A percentile compares a stretch with the other conserved stretches of the same genome.
Conservation (phyloP, 2,888 invertebrate species). For the Nemapogon koenigi region DNA sequence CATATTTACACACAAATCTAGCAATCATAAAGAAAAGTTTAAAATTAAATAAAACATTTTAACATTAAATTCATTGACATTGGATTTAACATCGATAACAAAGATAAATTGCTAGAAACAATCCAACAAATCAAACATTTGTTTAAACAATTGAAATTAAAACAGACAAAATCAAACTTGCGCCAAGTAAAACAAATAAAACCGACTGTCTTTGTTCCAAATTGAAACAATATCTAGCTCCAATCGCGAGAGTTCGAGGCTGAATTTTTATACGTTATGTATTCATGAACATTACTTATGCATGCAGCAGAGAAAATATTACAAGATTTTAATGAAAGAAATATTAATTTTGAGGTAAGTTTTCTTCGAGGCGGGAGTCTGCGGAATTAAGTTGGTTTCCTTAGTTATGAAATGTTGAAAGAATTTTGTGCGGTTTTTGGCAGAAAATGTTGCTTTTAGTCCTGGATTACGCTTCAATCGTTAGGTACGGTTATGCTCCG, state of each 20-base stretch:
- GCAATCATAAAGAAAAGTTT: too few relatives aligned
- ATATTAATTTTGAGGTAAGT: conserved; percentile 64
- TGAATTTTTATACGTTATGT: conserved; percentile 54
- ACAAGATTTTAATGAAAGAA: conserved; percentile 68
- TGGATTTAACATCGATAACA: too few relatives aligned
- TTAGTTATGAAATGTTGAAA: conserved; percentile 1
- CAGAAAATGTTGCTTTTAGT: conserved; percentile 1
- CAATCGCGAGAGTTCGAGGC: conserved; percentile 18
- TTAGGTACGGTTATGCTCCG: too few relatives aligned
- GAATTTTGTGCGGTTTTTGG: conserved; percentile 6
- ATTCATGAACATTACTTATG: conserved; percentile 65
- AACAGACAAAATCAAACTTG: conserved; percentile 2
- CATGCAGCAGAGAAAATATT: conserved; percentile 66
- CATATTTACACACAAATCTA: too few relatives aligned
- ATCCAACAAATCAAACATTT: conserved; percentile 21
- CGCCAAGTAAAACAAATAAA: conserved; percentile 13
- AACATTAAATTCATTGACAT: too few relatives aligned
- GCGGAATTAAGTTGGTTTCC: conserved; percentile 42
- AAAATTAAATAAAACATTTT: too few relatives aligned
- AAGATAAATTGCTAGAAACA: too few relatives aligned
- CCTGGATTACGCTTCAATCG: too few relatives aligned
- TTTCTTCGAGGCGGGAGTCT: conserved; percentile 45
- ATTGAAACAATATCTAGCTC: conserved; percentile 18
- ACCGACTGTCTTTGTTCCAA: conserved; percentile 7
- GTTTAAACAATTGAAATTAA: conserved; percentile 16